Conservation (phyloP, 2,113 vertebrate genomes). For the Xenus cinereus region DNA sequence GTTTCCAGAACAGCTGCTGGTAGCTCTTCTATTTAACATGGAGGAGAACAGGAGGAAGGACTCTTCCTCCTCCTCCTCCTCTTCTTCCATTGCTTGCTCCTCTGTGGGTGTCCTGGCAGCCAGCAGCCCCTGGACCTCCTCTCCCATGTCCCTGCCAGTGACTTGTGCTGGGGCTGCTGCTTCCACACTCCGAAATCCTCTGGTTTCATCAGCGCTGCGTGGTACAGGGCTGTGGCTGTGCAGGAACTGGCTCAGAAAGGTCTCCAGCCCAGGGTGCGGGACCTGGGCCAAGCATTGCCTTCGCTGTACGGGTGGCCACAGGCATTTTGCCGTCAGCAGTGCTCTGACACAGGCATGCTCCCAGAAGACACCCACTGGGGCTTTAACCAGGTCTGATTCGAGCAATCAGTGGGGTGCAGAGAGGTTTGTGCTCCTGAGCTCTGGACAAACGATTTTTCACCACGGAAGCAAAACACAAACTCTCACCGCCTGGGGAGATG, state of each 20-base stretch:
- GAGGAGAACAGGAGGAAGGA: background rate
- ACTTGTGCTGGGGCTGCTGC: background rate
- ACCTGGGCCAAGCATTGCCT: background rate
- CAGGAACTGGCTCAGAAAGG: background rate
- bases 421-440: background rate
- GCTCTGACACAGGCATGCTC: background rate
- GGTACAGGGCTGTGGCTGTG: background rate
- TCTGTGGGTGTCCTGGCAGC: accelerated
- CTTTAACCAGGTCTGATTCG: accelerated
- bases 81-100: background rate
- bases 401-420: background rate
- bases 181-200: accelerated
- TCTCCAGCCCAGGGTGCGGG: background rate
- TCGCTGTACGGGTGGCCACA: accelerated
- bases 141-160: background rate
- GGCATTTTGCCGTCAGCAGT: background rate
- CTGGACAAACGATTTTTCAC: background rate
- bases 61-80: background rate
- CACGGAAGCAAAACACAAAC: background rate
- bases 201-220: background rate
- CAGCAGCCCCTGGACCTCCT: accelerated
- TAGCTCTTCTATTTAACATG: background rate
- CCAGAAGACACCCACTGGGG: background rate
- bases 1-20: background rate
- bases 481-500: background rate